These are phyloP conservation scores for Cyanoliseus patagonus DNA, from an alignment of 2,113 vertebrate species.

Conservation along the genomic window DNA sequence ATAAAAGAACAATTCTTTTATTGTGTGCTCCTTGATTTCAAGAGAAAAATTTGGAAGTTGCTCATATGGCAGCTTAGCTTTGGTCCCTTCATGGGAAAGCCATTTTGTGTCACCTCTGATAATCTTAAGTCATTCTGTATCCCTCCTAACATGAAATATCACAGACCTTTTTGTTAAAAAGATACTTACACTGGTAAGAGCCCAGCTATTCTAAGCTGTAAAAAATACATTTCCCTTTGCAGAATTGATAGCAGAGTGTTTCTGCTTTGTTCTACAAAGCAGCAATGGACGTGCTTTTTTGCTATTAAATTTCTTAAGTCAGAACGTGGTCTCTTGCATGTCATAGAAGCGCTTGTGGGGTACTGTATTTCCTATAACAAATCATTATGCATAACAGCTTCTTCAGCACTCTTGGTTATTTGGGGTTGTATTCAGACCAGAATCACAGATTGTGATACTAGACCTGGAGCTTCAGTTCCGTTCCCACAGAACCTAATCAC, in stretches of 20 bases:
- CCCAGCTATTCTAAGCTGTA: background rate
- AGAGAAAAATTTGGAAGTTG: background rate
- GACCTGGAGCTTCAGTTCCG: conserved; percentile 25
- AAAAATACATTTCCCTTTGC: background rate
- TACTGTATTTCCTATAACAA: background rate
- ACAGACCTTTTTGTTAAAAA: background rate
- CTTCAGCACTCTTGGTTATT: conserved; percentile 23
- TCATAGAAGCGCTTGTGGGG: background rate
- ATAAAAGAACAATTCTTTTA: background rate
- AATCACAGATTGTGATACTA: conserved; percentile 27
- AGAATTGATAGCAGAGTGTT: background rate
- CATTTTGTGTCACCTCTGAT: background rate
- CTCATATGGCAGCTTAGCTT: background rate
- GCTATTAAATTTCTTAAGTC: background rate
- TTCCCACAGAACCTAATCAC: conserved; percentile 30
- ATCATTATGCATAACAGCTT: background rate
- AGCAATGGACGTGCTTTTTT: background rate
- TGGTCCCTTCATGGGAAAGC: background rate
- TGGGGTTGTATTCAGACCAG: conserved; percentile 52
- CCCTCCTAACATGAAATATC: background rate
- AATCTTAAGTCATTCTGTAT: background rate
- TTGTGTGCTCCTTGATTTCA: background rate
- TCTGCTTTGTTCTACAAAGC: background rate
- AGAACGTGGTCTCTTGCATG: background rate
- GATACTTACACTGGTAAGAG: background rate